These are phyloP conservation scores for Caenorhabditis sp. DNA, from an alignment of 2,888 invertebrate species.

Conservation along the genomic window DNA sequence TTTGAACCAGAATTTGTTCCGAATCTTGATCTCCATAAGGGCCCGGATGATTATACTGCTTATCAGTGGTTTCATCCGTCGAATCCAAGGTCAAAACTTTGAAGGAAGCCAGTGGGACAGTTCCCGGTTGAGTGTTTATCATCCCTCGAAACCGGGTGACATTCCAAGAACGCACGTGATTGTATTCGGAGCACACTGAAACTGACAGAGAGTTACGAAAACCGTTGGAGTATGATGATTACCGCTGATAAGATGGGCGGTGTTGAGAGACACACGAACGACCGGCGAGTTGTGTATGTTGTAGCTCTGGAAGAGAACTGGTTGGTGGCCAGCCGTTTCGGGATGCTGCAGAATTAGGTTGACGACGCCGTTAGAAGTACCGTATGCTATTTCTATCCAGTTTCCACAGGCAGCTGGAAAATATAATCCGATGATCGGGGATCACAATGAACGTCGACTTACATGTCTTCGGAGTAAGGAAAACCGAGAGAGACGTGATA, in stretches of 20 bases:
- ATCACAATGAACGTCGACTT: no score
- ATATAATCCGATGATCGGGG: not conserved
- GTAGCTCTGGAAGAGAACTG: constrained; percentile 92
- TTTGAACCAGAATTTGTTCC: constrained; percentile 97
- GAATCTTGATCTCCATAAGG: constrained; percentile 99
- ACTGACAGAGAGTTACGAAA: constrained; percentile 12
- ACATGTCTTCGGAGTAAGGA: constrained; percentile 99
- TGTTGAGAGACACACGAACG: constrained; percentile 88
- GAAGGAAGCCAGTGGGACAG: constrained; percentile 96
- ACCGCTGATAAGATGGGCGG: constrained; percentile 95
- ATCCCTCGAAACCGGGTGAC: constrained; percentile 97
- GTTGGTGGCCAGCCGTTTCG: constrained; percentile 98
- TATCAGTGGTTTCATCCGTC: constrained; percentile 84
- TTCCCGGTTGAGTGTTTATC: constrained; percentile 99
- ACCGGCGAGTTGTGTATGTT: constrained; percentile 81
- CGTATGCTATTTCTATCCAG: constrained; percentile 99
- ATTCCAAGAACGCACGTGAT: constrained; percentile 97
- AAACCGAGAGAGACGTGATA: constrained; percentile 98
- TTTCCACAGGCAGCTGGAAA: constrained; percentile 93
- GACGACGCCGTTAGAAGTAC: constrained; percentile 93
- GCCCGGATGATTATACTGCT: constrained; percentile 85
- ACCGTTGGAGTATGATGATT: not conserved
- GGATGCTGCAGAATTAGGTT: constrained; percentile 98
- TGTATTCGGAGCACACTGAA: constrained; percentile 93
- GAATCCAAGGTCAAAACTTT: constrained; percentile 93